Conservation (phyloP, 2,888 invertebrate species). For the Tridacna crocea region DNA sequence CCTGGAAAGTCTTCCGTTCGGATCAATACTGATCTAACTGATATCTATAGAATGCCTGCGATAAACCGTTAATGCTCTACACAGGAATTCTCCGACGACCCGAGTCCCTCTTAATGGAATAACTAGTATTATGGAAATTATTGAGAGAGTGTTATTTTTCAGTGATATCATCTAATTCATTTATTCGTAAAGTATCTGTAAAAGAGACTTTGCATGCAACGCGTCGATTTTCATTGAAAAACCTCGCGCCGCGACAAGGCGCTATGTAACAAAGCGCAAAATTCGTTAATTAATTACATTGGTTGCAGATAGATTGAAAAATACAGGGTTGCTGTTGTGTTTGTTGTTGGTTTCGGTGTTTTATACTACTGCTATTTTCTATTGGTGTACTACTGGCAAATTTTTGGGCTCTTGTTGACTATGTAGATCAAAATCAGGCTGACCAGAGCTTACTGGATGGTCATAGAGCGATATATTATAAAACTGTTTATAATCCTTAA, state of each 20-base stretch:
- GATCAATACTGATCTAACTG: slow-evolving; percentile 16
- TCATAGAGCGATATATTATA: no score
- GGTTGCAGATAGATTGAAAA: not conserved
- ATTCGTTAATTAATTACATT: slow-evolving; percentile 21
- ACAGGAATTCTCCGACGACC: slow-evolving; percentile 5
- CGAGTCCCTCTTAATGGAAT: slow-evolving; percentile 28
- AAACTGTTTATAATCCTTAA: no score
- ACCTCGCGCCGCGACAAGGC: not conserved
- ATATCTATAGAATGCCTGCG: not conserved
- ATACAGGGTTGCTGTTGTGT: not conserved
- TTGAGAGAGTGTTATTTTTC: slow-evolving; percentile 32
- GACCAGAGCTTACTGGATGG: no score
- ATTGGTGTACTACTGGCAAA: no score
- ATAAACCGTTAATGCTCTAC: slow-evolving; percentile 12
- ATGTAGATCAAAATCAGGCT: no score
- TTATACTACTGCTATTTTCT: no score
- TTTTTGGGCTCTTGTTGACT: no score
- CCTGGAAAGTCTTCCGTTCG: slow-evolving; percentile 4
- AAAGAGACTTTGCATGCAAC: slow-evolving; percentile 23
- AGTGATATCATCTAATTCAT: slow-evolving; percentile 35
- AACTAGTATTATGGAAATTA: slow-evolving; percentile 24
- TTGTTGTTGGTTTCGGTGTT: no score
- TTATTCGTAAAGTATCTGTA: slow-evolving; percentile 32
- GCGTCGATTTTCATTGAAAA: slow-evolving; percentile 22
- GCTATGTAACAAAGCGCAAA: slow-evolving; percentile 25